These are phyloP conservation scores for Lasius platythorax DNA, from an alignment of 2,888 invertebrate genomes.

Conservation along the genomic window DNA sequence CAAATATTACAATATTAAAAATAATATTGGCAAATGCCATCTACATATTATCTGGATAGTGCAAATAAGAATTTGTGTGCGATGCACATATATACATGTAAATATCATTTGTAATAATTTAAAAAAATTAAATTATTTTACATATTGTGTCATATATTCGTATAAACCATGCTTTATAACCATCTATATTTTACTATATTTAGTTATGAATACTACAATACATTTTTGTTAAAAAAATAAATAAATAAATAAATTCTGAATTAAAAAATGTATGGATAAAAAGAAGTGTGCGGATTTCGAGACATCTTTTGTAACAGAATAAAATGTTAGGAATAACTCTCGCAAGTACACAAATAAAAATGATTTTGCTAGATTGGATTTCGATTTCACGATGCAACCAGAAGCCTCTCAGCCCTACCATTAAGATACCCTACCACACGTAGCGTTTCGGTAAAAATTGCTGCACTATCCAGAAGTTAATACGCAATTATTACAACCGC, in stretches of 20 bases:
- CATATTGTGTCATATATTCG: background rate
- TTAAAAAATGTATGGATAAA: background rate
- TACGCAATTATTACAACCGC: slow-evolving; percentile 31
- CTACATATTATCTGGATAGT: background rate
- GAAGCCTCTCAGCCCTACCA: background rate
- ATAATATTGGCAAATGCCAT: background rate
- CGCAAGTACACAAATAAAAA: background rate
- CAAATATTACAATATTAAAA: background rate
- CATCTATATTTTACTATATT: background rate
- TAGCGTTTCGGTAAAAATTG: background rate
- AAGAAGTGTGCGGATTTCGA: background rate
- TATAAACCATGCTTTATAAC: background rate
- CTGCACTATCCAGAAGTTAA: slow-evolving; percentile 20
- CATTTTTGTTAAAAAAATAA: background rate
- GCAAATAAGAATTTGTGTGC: background rate
- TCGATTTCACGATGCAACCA: background rate
- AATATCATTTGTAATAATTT: background rate
- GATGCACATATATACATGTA: background rate
- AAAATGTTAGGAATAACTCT: background rate
- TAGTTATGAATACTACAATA: background rate
- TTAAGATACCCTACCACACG: background rate
- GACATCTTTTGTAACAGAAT: background rate
- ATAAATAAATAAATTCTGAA: background rate
- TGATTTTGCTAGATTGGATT: background rate
- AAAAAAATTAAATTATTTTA: background rate